Base-by-base conservation (phyloP, 2,113 vertebrate species). In the Circaetus cinerascens region DNA sequence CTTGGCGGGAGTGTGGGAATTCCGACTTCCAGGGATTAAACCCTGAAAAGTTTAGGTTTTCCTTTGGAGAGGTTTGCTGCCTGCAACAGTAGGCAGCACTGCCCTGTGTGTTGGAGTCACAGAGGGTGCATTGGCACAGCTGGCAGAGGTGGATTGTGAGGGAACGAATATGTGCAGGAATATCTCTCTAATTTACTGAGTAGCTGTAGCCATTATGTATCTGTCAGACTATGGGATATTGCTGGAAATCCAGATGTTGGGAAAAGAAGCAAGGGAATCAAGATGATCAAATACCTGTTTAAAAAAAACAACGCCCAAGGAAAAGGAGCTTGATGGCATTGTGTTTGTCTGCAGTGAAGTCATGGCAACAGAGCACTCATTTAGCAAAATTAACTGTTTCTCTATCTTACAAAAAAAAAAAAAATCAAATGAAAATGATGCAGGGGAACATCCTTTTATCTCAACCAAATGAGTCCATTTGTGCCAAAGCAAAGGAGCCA, bases 301-400 rank as follows among this genome's bases (percentile, higher is more conserved):
- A 48, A 97, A 97, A 91, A 89, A 82, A 79, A 3, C 48, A 95
- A 81, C 5, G 38, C 97, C 96, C 30, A 66, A 86, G 79, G 95
- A 97, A 93, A 96, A 96, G 94, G 57, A 95, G 78, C 94, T 97
- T 97, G 95, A 98, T 97, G 86, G 95, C 89, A 97, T 95, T 97
- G 95, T 97, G 95, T 97, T 96, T 93, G 89, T 95, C 97, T 98
- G 97, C 82, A 96, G 93, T 95, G 97, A 97, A 98, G 97, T 98
- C 97, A 96, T 97, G 90, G 97, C 97, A 96, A 95, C 94, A 93
- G 94, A 97, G 86, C 95, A 95, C 75, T 69, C 96, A 87, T 96
- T 97, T 95, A 96, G 95, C 90, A 97, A 95, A 98, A 98, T 98
- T 97, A 98, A 98, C 97, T 94, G 95, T 97, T 98, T 97, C 94